Conservation (phyloP, 2,888 invertebrate genomes). For the Rhogogaster chlorosoma region DNA sequence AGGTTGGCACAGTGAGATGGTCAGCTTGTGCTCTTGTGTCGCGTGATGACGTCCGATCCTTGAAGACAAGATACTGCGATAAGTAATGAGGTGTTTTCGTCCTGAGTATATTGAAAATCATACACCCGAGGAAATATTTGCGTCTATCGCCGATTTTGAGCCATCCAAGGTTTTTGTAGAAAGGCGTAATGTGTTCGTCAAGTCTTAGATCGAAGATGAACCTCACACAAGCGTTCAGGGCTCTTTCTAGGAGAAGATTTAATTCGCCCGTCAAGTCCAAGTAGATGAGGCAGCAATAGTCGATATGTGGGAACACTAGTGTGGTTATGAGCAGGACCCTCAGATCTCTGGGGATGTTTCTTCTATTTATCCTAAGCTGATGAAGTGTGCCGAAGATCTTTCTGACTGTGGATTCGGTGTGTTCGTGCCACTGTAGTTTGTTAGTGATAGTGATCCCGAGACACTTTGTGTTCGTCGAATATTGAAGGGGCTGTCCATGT, state of each 20-base stretch:
- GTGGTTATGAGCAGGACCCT: too few relatives aligned
- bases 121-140: slow-evolving; percentile 25
- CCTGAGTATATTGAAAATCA: background rate
- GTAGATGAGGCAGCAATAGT: too few relatives aligned
- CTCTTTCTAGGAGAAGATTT: background rate
- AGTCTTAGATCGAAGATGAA: background rate
- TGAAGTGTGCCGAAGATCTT: background rate
- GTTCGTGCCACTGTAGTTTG: background rate
- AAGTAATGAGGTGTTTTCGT: background rate
- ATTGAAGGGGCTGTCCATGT: background rate
- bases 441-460: slow-evolving; percentile 4
- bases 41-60: too few relatives aligned
- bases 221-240: background rate
- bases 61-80: background rate
- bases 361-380: background rate
- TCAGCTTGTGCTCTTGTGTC: background rate
- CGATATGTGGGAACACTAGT: too few relatives aligned
- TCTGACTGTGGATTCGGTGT: slow-evolving; percentile 1
- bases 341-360: too few relatives aligned
- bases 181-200: background rate
- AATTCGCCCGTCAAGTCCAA: too few relatives aligned
- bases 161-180: background rate
- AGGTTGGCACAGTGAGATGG: background rate
- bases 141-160: background rate
- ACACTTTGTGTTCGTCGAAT: background rate